These are phyloP conservation scores for Bombus soroeensis DNA, from an alignment of 1,140 invertebrate genomes.

Conservation along the genomic window DNA sequence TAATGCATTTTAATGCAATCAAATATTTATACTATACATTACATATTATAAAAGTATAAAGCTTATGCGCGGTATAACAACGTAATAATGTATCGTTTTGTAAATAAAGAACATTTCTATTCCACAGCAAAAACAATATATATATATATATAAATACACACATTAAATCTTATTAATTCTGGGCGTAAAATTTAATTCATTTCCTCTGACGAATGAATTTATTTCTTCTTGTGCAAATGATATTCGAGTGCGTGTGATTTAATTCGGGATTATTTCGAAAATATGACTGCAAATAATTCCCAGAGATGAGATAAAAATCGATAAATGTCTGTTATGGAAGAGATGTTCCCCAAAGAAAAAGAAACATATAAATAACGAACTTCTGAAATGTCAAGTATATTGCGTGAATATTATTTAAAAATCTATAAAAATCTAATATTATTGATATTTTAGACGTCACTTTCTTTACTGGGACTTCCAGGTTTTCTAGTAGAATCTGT, in stretches of 20 bases:
- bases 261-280: neutral
- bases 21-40: neutral
- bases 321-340: conserved; percentile 25
- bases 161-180: neutral
- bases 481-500: conserved; percentile 66
- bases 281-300: neutral
- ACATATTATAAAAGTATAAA: conserved; percentile 34
- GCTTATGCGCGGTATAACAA: conserved; percentile 27
- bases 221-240: conserved; percentile 7
- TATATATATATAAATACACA: neutral
- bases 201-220: neutral
- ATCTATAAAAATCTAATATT: neutral
- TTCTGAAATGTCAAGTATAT: neutral
- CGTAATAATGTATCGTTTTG: conserved; percentile 10
- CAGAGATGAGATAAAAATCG: neutral
- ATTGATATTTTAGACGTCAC: conserved; percentile 70
- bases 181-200: neutral
- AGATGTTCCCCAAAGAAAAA: neutral
- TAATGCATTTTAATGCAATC: neutral
- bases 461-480: conserved; percentile 77
- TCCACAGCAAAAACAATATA: conserved; percentile 69
- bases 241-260: neutral
- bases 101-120: conserved; percentile 70
- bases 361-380: neutral
- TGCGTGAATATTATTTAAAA: neutral